phyloP scores from a whole-genome alignment of 2,888 invertebrate genomes.

The Eristalis arbustorum region DNA sequence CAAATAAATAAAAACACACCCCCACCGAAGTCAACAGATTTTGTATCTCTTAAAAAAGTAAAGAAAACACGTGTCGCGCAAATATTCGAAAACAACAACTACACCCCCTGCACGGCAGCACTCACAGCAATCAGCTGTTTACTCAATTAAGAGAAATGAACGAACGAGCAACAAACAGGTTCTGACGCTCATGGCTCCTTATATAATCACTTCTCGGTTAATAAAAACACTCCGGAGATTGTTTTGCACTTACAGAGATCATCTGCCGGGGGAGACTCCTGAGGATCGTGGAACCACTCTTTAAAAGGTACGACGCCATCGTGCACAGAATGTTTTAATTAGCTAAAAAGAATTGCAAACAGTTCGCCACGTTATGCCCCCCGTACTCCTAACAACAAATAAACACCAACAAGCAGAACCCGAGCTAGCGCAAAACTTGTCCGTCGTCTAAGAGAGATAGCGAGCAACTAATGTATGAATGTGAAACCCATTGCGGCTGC shows the following conservation, averaged over 20 bases:
- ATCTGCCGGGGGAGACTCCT: constrained; percentile 72
- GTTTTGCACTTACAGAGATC: constrained; percentile 63
- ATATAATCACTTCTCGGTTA: neutral
- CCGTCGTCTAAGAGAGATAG: constrained; percentile 40
- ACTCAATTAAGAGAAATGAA: neutral
- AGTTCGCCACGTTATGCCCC: neutral
- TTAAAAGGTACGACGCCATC: constrained; percentile 75
- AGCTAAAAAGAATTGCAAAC: neutral
- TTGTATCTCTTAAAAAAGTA: neutral
- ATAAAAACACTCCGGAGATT: neutral
- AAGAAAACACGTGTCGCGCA: neutral
- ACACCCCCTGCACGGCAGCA: neutral
- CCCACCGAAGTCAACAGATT: neutral
- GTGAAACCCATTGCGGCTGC: neutral
- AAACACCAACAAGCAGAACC: neutral
- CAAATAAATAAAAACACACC: neutral
- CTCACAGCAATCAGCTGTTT: neutral
- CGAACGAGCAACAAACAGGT: neutral
- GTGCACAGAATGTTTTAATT: neutral
- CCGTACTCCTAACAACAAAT: neutral
- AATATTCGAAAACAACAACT: constrained; percentile 4
- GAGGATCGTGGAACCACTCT: constrained; percentile 73
- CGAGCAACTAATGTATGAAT: constrained; percentile 13
- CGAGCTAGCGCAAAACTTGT: neutral
- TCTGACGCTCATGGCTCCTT: neutral